These are phyloP conservation scores for Chelon auratus DNA, from an alignment of 2,797 vertebrate genomes.

Conservation along the genomic window DNA sequence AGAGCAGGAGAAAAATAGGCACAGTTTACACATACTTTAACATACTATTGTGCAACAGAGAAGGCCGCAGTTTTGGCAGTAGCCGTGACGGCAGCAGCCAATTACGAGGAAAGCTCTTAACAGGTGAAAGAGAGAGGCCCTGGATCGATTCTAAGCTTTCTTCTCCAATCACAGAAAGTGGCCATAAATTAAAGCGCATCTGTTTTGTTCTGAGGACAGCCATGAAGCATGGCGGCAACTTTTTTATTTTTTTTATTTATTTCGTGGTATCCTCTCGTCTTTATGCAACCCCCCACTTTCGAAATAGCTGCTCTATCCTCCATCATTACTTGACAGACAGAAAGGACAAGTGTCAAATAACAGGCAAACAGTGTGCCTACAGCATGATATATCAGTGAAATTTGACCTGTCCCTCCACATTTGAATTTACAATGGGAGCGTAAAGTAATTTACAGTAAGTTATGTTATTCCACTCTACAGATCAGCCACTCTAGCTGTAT, in stretches of 20 bases:
- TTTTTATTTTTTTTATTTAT: constrained; percentile 64
- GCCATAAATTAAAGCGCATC: constrained; percentile 97
- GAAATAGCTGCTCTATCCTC: constrained; percentile 63
- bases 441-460: constrained; percentile 72
- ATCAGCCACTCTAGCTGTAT: constrained; percentile 60
- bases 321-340: constrained; percentile 74
- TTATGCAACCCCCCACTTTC: constrained; percentile 47
- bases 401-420: constrained; percentile 67
- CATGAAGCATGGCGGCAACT: constrained; percentile 75
- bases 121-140: constrained; percentile 93
- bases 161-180: constrained; percentile 98
- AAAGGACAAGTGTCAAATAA: constrained; percentile 80
- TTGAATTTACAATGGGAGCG: constrained; percentile 73
- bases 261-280: constrained; percentile 50
- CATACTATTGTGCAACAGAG: constrained; percentile 89
- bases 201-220: constrained; percentile 88
- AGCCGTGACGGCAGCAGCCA: constrained; percentile 85
- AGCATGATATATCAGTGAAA: constrained; percentile 69
- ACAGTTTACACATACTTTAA: constrained; percentile 94
- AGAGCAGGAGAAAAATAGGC: constrained; percentile 87
- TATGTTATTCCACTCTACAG: constrained; percentile 58
- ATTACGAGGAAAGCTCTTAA: constrained; percentile 99
- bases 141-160: constrained; percentile 93
- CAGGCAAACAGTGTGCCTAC: constrained; percentile 65
- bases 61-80: constrained; percentile 89